Evolutionary conservation across 2,797 vertebrate species (phyloP).

Genomic region (Bradypodion ventrale): DNA sequence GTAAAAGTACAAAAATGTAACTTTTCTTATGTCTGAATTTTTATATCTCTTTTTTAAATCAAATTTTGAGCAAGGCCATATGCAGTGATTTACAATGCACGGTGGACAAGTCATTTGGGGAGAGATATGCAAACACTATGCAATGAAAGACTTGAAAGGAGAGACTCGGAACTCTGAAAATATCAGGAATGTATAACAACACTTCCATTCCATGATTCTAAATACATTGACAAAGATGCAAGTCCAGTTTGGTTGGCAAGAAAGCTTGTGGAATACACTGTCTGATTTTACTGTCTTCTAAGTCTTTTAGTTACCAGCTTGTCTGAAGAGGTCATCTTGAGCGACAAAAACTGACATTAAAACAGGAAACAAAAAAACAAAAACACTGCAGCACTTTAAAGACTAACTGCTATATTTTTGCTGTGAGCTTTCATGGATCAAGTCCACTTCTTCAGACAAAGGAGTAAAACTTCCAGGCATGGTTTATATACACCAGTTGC

Average conservation of each 20-base stretch:
- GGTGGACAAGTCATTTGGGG: not conserved
- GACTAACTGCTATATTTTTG: too few species aligned
- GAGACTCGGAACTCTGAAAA: not conserved
- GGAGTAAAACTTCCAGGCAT: too few species aligned
- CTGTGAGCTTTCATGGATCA: too few species aligned
- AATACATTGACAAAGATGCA: not conserved
- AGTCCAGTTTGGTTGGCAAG: not conserved
- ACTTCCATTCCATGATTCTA: not conserved
- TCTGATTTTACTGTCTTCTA: not conserved
- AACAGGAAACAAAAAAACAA: too few species aligned
- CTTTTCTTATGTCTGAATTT: too few species aligned
- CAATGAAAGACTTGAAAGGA: not conserved
- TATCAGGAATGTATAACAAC: not conserved
- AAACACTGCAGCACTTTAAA: too few species aligned
- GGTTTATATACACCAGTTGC: too few species aligned
- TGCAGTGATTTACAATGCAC: not conserved
- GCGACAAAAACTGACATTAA: too few species aligned
- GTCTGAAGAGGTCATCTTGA: too few species aligned
- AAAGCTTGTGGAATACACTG: not conserved
- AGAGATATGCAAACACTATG: not conserved
- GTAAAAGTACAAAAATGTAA: too few species aligned
- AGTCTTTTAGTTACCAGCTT: not conserved
- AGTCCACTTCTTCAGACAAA: too few species aligned
- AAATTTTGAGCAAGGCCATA: not conserved
- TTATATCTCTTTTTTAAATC: not conserved